Evolutionary conservation across 1,140 invertebrate species (phyloP).

Genomic region (Euborellia annulipes): DNA sequence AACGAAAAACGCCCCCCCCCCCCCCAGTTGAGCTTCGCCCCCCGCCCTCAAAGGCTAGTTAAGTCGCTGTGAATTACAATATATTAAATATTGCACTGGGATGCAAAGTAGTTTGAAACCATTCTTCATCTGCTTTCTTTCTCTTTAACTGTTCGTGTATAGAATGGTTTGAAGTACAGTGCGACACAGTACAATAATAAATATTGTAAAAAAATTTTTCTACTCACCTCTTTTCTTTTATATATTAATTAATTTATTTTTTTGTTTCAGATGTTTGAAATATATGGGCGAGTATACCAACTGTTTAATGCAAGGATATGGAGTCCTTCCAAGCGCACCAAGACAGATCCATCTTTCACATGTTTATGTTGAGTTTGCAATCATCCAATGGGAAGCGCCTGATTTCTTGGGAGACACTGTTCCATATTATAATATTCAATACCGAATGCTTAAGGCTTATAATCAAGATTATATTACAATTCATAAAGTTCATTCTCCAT

Average conservation of each 20-base stretch:
- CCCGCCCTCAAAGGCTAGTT: no score
- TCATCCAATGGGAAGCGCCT: slow-evolving; percentile 62
- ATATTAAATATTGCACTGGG: no score
- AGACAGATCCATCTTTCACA: slow-evolving; percentile 47
- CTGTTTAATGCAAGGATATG: slow-evolving; percentile 67
- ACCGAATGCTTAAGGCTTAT: slow-evolving; percentile 30
- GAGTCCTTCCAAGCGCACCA: slow-evolving; percentile 56
- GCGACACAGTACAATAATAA: no score
- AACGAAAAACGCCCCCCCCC: no score
- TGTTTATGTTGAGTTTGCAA: slow-evolving; percentile 53
- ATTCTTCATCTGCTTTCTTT: not conserved
- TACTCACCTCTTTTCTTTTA: not conserved
- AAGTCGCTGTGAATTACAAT: no score
- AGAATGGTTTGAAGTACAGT: no score
- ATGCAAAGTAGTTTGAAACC: not conserved
- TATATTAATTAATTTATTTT: not conserved
- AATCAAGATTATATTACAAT: slow-evolving; percentile 25
- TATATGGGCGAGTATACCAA: slow-evolving; percentile 63
- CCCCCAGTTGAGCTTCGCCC: no score
- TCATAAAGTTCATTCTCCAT: slow-evolving; percentile 40
- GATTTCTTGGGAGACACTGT: slow-evolving; percentile 51
- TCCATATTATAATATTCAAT: slow-evolving; percentile 48
- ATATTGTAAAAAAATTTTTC: not conserved
- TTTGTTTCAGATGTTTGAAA: slow-evolving; percentile 45
- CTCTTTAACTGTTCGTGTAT: no score